Percentiles rank a stretch among this genome's conserved stretches.
Evolutionary conservation across 2,113 vertebrate species (phyloP).

Genomic region (Grantiella picta): DNA sequence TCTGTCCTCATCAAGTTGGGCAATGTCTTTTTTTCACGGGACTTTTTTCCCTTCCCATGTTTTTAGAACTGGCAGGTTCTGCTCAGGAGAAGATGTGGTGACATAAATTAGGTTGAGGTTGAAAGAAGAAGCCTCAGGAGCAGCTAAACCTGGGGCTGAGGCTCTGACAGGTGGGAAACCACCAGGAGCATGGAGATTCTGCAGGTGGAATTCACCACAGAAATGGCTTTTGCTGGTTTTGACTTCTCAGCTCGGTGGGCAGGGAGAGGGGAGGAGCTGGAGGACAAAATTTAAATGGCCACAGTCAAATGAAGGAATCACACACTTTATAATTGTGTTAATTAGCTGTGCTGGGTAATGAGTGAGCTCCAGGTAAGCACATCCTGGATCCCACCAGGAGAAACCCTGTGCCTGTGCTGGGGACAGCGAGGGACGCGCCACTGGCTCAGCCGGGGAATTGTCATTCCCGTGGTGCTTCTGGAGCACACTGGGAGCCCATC

Average conservation of each 20-base stretch:
- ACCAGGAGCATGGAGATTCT: neutral
- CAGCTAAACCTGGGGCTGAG: neutral
- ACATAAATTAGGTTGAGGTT: neutral
- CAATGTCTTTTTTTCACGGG: accelerated
- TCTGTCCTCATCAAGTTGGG: neutral
- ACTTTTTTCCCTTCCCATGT: accelerated
- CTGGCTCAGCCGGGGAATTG: neutral
- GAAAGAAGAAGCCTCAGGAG: neutral
- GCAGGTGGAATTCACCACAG: neutral
- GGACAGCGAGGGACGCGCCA: neutral
- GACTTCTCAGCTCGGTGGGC: neutral
- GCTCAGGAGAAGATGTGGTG: neutral
- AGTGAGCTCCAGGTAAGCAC: neutral
- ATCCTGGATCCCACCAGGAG: neutral
- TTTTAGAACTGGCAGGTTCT: neutral
- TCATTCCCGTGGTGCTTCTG: neutral
- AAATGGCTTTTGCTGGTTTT: neutral
- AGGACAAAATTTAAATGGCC: neutral
- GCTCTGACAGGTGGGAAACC: neutral
- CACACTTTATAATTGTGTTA: neutral
- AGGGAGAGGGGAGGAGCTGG: neutral
- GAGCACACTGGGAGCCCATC: neutral
- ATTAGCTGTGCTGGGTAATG: neutral
- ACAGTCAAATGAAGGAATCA: neutral
- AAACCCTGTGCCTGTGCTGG: neutral